Base-by-base conservation (phyloP, 1,140 invertebrate genomes). In the Listronotus oregonensis region DNA sequence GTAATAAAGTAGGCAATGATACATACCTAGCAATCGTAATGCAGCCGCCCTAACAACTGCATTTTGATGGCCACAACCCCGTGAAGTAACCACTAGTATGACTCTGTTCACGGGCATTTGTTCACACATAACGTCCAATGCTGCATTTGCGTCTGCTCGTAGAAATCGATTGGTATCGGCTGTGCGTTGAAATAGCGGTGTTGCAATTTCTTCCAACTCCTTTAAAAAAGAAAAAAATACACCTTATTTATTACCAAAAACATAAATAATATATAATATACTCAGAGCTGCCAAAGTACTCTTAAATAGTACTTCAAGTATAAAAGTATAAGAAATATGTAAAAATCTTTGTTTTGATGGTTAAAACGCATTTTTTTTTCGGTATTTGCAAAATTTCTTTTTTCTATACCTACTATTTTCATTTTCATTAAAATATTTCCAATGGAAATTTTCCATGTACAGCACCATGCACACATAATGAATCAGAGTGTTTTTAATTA, bases 81-180 rank as follows among this genome's bases (percentile, higher is more conserved):
- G 80, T 11, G 76, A 75, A 0, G 82, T 79, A 6, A 87, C 66
- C 18, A 86, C 83, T 12, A 78, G 77, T 1, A 80, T 80, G 0
- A 82, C 80, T 34, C 86, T 86, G 31, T 80, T 78, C 43, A 84
- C 86, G 64, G 80, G 85, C 42, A 90, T 75, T 73, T 87, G 85
- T 49, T 91, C 87, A 32, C 93, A 85, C 86, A 97, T 90, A 6
- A 85, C 81, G 68, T 90, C 88, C 32, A 98, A 75, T 17, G 94
- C 91, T n/a, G 83, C 81, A 14, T 92, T 90, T 10, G 93, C 90
- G 78, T 97, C 95, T 14, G 89, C 90, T 40, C 94, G 83, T 21
- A 98, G 83, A 76, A 98, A 98, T 70, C 89, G 89, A 78, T 96
- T 97, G 1, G 93, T 96, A 75, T 98, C 96, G 0, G 93, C 92